Percentiles rank a stretch among this genome's conserved stretches.
Evolutionary conservation across 2,113 vertebrate genomes (phyloP).

Genomic region (Perognathus longimembris): DNA sequence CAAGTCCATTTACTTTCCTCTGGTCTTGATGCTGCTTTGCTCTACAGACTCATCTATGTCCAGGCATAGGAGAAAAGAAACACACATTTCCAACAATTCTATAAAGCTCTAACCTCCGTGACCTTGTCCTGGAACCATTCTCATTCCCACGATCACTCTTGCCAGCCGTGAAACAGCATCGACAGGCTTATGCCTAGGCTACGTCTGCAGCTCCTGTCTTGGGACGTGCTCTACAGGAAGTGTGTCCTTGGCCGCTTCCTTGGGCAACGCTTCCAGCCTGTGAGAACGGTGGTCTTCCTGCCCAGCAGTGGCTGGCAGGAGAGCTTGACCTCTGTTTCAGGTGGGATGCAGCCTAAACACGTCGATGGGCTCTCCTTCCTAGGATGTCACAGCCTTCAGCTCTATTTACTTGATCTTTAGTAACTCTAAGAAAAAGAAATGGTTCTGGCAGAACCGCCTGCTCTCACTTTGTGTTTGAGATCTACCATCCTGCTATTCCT

Average conservation of each 20-base stretch:
- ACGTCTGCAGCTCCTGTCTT: not conserved
- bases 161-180: too few species aligned
- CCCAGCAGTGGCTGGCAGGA: not conserved
- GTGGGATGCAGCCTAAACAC: not conserved
- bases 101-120: not conserved
- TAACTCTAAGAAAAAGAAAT: not conserved
- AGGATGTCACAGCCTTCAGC: not conserved
- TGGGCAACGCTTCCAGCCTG: not conserved
- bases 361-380: not conserved
- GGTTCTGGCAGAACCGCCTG: not conserved
- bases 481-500: not conserved
- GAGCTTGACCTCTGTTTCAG: not conserved
- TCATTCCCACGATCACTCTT: not conserved
- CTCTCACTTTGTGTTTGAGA: not conserved
- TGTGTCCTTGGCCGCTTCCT: not conserved
- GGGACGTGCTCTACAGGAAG: accelerated
- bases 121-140: not conserved
- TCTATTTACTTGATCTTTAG: not conserved
- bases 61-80: not conserved
- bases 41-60: not conserved
- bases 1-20: not conserved
- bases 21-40: not conserved
- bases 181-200: not conserved
- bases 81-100: not conserved
- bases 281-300: not conserved